A percentile compares a stretch with the other conserved stretches of the same genome.
phyloP scores from a whole-genome alignment of 2,888 invertebrate species.

The Folsomia manolachei region DNA sequence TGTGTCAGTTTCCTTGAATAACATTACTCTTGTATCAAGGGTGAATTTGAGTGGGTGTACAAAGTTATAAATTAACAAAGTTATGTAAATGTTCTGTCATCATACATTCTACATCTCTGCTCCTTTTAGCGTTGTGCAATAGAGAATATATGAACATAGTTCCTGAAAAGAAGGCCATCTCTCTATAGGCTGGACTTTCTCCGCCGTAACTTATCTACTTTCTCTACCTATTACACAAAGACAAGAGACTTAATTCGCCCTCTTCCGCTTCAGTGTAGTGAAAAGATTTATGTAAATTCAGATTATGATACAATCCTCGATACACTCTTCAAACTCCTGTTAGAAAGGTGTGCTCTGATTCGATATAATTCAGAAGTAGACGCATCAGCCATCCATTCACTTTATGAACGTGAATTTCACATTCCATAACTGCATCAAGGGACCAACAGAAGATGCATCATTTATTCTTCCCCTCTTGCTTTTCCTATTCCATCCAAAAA shows the following conservation, averaged over 20 bases:
- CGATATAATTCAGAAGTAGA: not conserved
- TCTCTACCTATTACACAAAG: not conserved
- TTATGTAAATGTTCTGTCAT: not conserved
- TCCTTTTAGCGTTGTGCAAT: not conserved
- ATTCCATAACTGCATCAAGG: too few species aligned
- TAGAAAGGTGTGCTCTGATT: not conserved
- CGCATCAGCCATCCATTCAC: too few species aligned
- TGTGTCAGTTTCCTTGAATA: not conserved
- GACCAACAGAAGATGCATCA: too few species aligned
- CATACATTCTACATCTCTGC: not conserved
- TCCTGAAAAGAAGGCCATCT: too few species aligned
- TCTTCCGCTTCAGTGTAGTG: constrained; percentile 19
- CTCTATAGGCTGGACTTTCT: too few species aligned
- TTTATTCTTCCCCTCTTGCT: too few species aligned
- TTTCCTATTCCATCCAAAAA: too few species aligned
- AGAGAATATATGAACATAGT: too few species aligned
- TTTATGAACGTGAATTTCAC: too few species aligned
- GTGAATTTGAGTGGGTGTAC: not conserved
- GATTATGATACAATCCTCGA: not conserved
- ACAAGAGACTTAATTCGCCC: constrained; percentile 23
- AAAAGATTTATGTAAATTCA: constrained; percentile 22
- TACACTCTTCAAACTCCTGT: not conserved
- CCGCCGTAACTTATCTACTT: constrained; percentile 6
- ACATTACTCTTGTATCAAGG: not conserved
- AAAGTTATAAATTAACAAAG: not conserved